Percentiles rank a stretch among this genome's conserved stretches.
These are phyloP conservation scores for Perca fluviatilis DNA, from an alignment of 2,113 vertebrate genomes.

Conservation along the genomic window DNA sequence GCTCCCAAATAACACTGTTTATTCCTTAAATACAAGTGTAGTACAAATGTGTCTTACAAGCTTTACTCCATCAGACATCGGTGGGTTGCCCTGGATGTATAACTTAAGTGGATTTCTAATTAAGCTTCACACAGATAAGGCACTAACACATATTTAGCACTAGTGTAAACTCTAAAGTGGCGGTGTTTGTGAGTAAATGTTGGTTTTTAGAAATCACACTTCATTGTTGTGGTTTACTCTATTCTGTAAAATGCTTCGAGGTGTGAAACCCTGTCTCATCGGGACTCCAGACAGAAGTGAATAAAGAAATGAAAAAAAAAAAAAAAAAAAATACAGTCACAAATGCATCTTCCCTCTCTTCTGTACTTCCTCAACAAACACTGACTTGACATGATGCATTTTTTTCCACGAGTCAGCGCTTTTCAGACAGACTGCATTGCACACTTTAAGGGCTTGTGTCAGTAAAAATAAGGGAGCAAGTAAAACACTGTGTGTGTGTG, in stretches of 20 bases:
- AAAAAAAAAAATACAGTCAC: neutral
- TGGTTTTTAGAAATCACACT: slow-evolving; percentile 8
- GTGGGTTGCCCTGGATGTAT: slow-evolving; percentile 49
- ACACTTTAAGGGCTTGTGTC: slow-evolving; percentile 20
- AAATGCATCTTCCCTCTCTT: slow-evolving; percentile 10
- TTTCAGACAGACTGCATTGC: slow-evolving; percentile 32
- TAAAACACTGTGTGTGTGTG: slow-evolving; percentile 1
- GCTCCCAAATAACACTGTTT: slow-evolving; percentile 78
- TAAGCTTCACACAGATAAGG: slow-evolving; percentile 59
- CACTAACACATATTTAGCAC: slow-evolving; percentile 52
- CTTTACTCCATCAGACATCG: slow-evolving; percentile 32
- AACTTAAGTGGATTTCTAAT: slow-evolving; percentile 10
- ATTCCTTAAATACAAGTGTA: slow-evolving; percentile 74
- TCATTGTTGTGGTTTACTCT: slow-evolving; percentile 34
- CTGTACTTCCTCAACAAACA: slow-evolving; percentile 9
- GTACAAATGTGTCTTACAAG: slow-evolving; percentile 47
- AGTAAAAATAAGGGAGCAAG: slow-evolving; percentile 31
- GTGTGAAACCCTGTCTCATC: slow-evolving; percentile 1
- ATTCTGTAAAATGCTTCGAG: slow-evolving; percentile 26
- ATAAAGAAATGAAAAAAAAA: slow-evolving; percentile 22
- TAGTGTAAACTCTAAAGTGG: slow-evolving; percentile 49
- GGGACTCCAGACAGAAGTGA: neutral
- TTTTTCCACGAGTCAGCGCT: slow-evolving; percentile 27
- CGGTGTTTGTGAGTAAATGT: slow-evolving; percentile 39
- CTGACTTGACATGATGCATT: slow-evolving; percentile 14